A percentile compares a stretch with the other conserved stretches of the same genome.
Evolutionary conservation across 2,113 vertebrate species (phyloP).

Genomic region (human): DNA sequence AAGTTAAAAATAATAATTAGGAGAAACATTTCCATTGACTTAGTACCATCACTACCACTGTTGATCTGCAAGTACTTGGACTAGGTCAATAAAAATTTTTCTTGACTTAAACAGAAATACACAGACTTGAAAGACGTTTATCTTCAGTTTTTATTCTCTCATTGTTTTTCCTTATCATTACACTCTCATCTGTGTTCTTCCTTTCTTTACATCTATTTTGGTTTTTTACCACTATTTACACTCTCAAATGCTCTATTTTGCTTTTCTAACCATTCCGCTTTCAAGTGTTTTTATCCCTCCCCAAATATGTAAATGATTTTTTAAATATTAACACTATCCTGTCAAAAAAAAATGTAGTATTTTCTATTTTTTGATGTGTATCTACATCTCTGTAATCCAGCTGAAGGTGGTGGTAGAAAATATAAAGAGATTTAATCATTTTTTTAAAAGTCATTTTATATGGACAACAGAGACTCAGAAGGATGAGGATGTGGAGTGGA

Average conservation of each 20-base stretch:
- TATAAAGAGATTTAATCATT: not conserved
- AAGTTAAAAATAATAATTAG: not conserved
- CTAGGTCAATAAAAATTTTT: not conserved
- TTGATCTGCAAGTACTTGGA: too few relatives aligned
- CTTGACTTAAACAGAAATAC: not conserved
- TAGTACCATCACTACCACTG: not conserved
- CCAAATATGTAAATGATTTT: not conserved
- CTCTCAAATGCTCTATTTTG: not conserved
- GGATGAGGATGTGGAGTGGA: too few relatives aligned
- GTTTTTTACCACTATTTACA: not conserved
- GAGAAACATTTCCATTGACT: not conserved
- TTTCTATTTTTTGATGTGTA: not conserved
- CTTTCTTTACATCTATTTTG: not conserved
- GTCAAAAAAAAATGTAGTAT: not conserved
- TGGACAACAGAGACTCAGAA: too few relatives aligned
- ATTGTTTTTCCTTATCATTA: not conserved
- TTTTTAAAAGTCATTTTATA: not conserved
- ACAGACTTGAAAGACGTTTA: not conserved
- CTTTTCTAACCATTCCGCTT: not conserved
- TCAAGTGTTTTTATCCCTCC: not conserved
- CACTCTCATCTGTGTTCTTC: not conserved
- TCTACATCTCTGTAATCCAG: not conserved
- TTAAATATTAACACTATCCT: not conserved
- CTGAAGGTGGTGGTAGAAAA: not conserved
- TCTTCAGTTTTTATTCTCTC: not conserved